These are phyloP conservation scores for Lordiphosa stackelbergi DNA, from an alignment of 1,140 invertebrate genomes.

Conservation along the genomic window DNA sequence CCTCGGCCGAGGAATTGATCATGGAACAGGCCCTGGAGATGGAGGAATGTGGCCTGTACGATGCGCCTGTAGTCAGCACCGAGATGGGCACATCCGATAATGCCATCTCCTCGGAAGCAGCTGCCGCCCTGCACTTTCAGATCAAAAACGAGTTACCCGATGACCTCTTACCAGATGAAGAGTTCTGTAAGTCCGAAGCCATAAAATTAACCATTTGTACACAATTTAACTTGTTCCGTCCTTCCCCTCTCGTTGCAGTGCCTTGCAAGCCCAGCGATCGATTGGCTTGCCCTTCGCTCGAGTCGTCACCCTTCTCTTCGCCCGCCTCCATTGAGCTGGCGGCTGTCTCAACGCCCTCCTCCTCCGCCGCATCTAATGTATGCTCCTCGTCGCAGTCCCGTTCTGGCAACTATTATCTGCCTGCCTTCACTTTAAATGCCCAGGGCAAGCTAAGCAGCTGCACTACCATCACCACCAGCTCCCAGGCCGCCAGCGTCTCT, in stretches of 20 bases:
- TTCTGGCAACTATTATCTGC: constrained; percentile 65
- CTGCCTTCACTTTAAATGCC: constrained; percentile 58
- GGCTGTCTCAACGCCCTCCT: constrained; percentile 43
- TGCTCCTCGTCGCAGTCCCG: constrained; percentile 31
- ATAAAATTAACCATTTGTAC: background rate
- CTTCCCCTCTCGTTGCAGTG: constrained; percentile 33
- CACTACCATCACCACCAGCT: constrained; percentile 13
- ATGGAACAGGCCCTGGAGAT: constrained; percentile 76
- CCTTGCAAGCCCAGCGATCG: constrained; percentile 55
- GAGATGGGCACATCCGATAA: constrained; percentile 66
- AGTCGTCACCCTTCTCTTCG: constrained; percentile 72
- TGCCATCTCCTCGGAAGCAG: constrained; percentile 66
- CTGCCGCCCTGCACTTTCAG: constrained; percentile 71
- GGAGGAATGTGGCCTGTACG: constrained; percentile 71
- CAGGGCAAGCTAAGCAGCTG: constrained; percentile 51
- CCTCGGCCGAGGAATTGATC: constrained; percentile 73
- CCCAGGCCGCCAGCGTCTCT: constrained; percentile 4
- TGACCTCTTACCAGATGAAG: constrained; percentile 56
- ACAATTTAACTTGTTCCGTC: constrained; percentile 1
- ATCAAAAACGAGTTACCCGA: constrained; percentile 70
- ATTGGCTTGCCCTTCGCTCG: constrained; percentile 62
- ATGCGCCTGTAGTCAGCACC: constrained; percentile 32
- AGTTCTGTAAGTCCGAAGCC: constrained; percentile 54
- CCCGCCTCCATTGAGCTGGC: constrained; percentile 70
- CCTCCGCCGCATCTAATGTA: constrained; percentile 9